These are phyloP conservation scores for Athetis lepigone DNA, from an alignment of 2,888 invertebrate genomes.

Conservation along the genomic window DNA sequence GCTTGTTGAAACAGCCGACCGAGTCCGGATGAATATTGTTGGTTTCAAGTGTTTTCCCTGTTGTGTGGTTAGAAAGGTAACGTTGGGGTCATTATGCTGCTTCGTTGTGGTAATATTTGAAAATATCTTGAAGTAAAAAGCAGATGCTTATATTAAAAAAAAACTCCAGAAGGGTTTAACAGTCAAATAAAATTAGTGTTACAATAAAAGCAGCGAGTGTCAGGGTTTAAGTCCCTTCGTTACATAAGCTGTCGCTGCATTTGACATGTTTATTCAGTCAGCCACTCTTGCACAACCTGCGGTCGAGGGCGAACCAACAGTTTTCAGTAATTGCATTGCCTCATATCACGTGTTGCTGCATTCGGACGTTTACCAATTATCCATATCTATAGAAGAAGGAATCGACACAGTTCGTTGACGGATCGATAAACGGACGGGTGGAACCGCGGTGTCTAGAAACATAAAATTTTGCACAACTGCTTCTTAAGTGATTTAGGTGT, in stretches of 20 bases:
- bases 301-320: conserved; percentile 12
- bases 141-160: no score
- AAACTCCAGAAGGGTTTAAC: neutral
- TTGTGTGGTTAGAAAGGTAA: conserved; percentile 4
- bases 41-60: no score
- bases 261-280: conserved; percentile 20
- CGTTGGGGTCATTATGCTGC: no score
- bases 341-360: conserved; percentile 21
- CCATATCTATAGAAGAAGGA: no score
- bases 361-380: conserved; percentile 3
- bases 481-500: no score
- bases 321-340: conserved; percentile 32
- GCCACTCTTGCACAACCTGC: conserved; percentile 28
- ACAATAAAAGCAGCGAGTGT: conserved; percentile 19
- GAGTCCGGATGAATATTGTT: conserved; percentile 1
- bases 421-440: no score
- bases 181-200: conserved; percentile 1
- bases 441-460: no score
- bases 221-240: conserved; percentile 27
- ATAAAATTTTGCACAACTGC: no score
- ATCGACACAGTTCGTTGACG: no score
- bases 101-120: no score
- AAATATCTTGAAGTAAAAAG: no score
- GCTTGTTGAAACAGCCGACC: conserved; percentile 18
- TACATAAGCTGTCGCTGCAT: conserved; percentile 23